Evolutionary conservation across 2,797 vertebrate genomes (phyloP).

Genomic region (Apodemus agrarius): DNA sequence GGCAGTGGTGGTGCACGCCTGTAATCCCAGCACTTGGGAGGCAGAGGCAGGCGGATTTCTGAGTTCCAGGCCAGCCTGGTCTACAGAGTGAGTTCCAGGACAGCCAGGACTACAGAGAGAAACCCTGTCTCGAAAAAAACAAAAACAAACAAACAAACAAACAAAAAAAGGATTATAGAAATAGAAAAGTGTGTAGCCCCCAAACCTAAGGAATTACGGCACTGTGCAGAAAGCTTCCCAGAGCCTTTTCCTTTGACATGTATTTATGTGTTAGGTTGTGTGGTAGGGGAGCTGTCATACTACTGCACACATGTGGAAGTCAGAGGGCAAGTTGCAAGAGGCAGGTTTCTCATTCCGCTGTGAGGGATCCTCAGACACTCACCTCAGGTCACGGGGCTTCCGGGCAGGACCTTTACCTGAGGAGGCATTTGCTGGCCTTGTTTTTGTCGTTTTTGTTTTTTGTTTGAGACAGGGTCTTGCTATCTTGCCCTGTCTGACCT

Average conservation of each 20-base stretch:
- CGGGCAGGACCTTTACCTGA: background rate
- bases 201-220: background rate
- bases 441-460: too few species aligned
- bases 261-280: background rate
- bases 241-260: background rate
- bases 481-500: background rate
- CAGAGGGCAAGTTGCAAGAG: background rate
- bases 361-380: background rate
- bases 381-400: background rate
- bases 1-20: too few species aligned
- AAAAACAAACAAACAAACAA: too few species aligned
- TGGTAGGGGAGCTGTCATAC: background rate
- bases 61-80: too few species aligned
- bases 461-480: background rate
- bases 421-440: background rate
- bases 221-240: background rate
- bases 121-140: too few species aligned
- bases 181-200: background rate
- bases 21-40: too few species aligned
- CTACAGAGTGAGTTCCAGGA: too few species aligned
- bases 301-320: background rate
- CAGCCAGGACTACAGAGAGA: too few species aligned
- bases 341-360: background rate
- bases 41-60: too few species aligned
- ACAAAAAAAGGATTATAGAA: too few species aligned